Evolutionary conservation across 2,113 vertebrate species (phyloP), one percentile per base, ranked within the genome.

Genomic region (Lanius ludovicianus): DNA sequence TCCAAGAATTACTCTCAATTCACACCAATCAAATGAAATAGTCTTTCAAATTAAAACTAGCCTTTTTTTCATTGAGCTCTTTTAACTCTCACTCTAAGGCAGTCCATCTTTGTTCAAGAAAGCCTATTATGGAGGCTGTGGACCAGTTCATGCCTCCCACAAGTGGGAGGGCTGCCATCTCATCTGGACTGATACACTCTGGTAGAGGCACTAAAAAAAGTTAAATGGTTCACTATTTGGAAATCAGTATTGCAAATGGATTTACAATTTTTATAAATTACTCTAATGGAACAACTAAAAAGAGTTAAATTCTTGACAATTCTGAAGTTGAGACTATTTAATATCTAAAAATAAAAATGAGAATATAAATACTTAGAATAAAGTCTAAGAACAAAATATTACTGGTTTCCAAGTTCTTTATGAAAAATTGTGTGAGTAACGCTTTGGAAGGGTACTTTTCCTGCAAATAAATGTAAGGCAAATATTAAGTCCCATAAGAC

Each of bases 401-500:
- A 27, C 28, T 0, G 0, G 22, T 59, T 77, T 80, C 50, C 47
- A 83, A 55, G 57, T 35, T 80, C 46, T 91, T 64, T 33, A 52
- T 68, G 57, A 84, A 81, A 91, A 90, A 50, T 18, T 11, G 33
- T 11, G 0, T n/a, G 33, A 77, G 35, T 30, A 74, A 84, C 17
- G 3, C 17, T 78, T 81, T 49, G 55, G 75, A 94, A 90, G 56
- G 5, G 4, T 22, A 39, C 60, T 77, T 85, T 70, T 75, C n/a
- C 85, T 56, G 10, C 60, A 94, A 90, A 92, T 46, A 94, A 93
- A 84, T 78, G 69, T 59, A 92, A 86, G 57, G 76, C 73, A 96
- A 95, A 92, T 35, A 87, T 31, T 37, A 44, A 47, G 22, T 89
- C 84, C 74, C 84, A 35, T 9, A 84, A 82, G 84, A 53, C 41